Percentiles rank a stretch among this genome's conserved stretches.
Conservation (phyloP, 2,113 vertebrate species). For the Procapra przewalskii region DNA sequence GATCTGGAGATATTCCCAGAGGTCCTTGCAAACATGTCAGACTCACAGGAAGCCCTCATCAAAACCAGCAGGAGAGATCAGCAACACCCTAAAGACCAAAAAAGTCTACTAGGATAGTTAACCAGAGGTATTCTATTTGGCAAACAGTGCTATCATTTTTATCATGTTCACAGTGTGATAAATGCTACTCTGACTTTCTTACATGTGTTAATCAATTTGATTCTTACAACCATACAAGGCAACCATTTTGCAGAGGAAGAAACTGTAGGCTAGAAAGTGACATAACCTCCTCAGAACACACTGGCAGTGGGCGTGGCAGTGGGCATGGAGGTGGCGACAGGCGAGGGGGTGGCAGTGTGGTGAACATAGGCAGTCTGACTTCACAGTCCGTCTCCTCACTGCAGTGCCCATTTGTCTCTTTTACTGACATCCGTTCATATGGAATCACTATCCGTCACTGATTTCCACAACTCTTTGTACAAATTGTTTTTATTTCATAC, state of each 20-base stretch:
- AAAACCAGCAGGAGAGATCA: not conserved
- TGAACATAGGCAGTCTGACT: not conserved
- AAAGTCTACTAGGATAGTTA: not conserved
- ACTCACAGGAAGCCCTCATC: not conserved
- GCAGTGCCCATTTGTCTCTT: not conserved
- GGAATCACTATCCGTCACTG: not conserved
- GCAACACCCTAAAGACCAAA: not conserved
- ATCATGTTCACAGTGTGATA: not conserved
- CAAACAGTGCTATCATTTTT: not conserved
- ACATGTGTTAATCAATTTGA: not conserved
- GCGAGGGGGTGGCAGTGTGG: not conserved
- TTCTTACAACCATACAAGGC: not conserved
- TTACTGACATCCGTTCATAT: not conserved
- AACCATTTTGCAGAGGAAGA: not conserved
- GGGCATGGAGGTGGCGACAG: rapidly evolving
- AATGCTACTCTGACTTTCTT: not conserved
- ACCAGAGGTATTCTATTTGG: not conserved
- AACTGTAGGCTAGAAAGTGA: not conserved
- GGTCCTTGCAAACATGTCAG: not conserved
- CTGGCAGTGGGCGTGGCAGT: not conserved
- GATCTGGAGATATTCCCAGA: not conserved
- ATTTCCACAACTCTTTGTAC: not conserved
- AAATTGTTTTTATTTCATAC: not conserved
- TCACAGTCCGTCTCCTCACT: not conserved
- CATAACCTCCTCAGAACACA: not conserved